A percentile compares a stretch with the other conserved stretches of the same genome.
These are phyloP conservation scores for Diacarnus erythraeanus DNA, from an alignment of 37 sponge, comb jelly and placozoan genomes.

Conservation along the genomic window DNA sequence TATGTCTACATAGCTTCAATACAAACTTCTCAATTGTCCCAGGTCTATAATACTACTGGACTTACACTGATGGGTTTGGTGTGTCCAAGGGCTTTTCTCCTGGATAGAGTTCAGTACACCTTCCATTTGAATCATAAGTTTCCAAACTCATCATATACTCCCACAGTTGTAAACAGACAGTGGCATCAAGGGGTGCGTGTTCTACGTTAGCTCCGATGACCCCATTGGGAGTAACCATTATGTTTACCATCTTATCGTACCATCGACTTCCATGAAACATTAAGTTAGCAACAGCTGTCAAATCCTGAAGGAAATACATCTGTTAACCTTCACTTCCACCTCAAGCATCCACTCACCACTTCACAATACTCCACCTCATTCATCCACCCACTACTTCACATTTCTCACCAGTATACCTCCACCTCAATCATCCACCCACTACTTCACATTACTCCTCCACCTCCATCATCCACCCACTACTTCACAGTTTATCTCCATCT, in stretches of 20 bases:
- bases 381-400: too few relatives aligned
- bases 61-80: constrained; percentile 33
- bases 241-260: constrained; percentile 64
- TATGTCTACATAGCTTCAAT: background rate
- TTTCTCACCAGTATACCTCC: too few relatives aligned
- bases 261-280: constrained; percentile 66
- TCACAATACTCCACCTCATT: too few relatives aligned
- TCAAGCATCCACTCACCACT: background rate
- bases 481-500: too few relatives aligned
- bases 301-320: constrained; percentile 22
- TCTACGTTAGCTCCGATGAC: constrained; percentile 56
- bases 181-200: constrained; percentile 76
- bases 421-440: too few relatives aligned
- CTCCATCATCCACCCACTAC: too few relatives aligned
- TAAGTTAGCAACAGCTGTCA: background rate
- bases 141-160: constrained; percentile 49
- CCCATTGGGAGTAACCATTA: constrained; percentile 27
- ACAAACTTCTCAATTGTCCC: too few relatives aligned
- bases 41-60: background rate
- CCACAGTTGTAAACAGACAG: constrained; percentile 58
- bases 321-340: background rate
- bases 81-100: constrained; percentile 13
- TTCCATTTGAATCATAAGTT: constrained; percentile 61
- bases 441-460: too few relatives aligned
- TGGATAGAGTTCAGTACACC: constrained; percentile 29